Evolutionary conservation across 2,797 vertebrate genomes (phyloP).

Genomic region (Mionectes olivaceus): DNA sequence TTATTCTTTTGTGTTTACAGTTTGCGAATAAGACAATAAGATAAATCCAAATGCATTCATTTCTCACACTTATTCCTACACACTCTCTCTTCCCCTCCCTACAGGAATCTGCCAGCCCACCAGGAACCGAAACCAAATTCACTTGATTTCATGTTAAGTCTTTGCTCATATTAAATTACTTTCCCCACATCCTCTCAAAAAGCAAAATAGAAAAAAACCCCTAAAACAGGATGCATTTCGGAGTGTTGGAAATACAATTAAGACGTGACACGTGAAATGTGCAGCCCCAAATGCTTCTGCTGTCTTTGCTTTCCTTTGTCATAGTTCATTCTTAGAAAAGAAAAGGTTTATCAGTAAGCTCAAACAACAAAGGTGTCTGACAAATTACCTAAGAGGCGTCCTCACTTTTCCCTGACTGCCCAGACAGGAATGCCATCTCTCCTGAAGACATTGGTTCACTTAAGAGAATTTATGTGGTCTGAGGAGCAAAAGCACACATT

Average conservation of each 20-base stretch:
- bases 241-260: background rate
- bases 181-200: background rate
- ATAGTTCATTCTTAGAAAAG: background rate
- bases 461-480: background rate
- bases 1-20: background rate
- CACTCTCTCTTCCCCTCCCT: background rate
- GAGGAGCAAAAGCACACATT: background rate
- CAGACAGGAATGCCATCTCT: constrained; percentile 6
- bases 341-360: background rate
- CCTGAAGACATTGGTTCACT: background rate
- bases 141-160: background rate
- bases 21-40: background rate
- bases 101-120: background rate
- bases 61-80: background rate
- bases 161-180: background rate
- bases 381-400: background rate
- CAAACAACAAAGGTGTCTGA: background rate
- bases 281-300: background rate
- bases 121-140: background rate
- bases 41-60: background rate
- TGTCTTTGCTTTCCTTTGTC: background rate
- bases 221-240: background rate
- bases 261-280: background rate
- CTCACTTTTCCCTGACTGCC: background rate
- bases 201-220: too few relatives aligned